Evolutionary conservation across 2,113 vertebrate genomes (phyloP), one percentile per base, ranked within the genome.

Genomic region (Sander lucioperca): DNA sequence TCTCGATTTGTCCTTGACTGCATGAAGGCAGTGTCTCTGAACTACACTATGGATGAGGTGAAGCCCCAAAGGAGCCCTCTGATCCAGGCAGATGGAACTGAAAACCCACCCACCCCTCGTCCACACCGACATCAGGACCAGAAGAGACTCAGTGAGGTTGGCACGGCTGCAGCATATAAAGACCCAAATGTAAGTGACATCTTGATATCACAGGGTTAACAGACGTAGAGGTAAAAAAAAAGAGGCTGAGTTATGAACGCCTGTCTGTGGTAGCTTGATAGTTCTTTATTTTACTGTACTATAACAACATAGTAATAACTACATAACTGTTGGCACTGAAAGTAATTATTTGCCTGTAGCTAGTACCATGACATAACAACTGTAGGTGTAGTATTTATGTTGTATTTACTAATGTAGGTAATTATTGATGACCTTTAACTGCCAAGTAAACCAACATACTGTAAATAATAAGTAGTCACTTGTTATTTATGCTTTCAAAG

Each of bases 21-120:
- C 63, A 51, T 76, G 54, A 80, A 99, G 97, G 94, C 91, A 74
- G 93, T 96, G 88, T 93, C 96, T 87, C 87, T 90, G 86, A 97
- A 96, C 59, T 68, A 92, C 78, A 95, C 86, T 0, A 88, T 83
- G 80, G 93, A 94, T 63, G 87, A 91, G 4, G 90, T 84, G 2
- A 83, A 33, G 48, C 87, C 89, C 77, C 87, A 91, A 86, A 89
- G 88, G 73, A 89, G 79, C 0, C 21, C 87, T 68, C 88, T 89
- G 10, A 79, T 90, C 72, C 77, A 63, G 69, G 8, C 51, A 27
- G 73, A 81, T 18, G 69, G 56, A 25, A 87, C 77, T 2, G 66
- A 79, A 27, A 77, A 59, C 33, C 84, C 70, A 2, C n/a, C 80
- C 30, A 76, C 74, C 43, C 9, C 73, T 61, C 10, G 82, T 30